Percentiles rank a stretch among this genome's conserved stretches.
phyloP scores from a whole-genome alignment of 2,888 invertebrate species.

The Leptopterna dolabrata region DNA sequence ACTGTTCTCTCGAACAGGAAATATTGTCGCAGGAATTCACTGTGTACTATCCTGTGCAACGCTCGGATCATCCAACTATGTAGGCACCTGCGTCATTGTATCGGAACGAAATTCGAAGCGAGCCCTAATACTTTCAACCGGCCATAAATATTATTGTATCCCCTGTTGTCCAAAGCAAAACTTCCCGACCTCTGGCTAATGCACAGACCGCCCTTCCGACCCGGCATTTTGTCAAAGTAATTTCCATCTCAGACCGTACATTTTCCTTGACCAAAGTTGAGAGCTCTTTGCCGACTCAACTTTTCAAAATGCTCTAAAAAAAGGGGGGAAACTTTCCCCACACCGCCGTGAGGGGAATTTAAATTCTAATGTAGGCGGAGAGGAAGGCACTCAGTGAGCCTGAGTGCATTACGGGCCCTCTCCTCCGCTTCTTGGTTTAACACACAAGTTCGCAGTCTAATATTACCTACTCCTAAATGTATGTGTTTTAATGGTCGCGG shows the following conservation, averaged over 20 bases:
- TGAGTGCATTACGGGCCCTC: background rate
- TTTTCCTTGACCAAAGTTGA: background rate
- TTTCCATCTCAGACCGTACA: slow-evolving; percentile 22
- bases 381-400: background rate
- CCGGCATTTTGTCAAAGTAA: slow-evolving; percentile 39
- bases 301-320: background rate
- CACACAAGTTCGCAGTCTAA: background rate
- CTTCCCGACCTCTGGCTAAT: background rate
- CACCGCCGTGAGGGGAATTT: slow-evolving; percentile 6
- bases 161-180: background rate
- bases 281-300: background rate
- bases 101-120: no score
- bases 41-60: no score
- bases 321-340: background rate
- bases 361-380: slow-evolving; percentile 13
- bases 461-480: background rate
- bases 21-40: no score
- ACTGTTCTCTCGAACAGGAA: no score
- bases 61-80: no score
- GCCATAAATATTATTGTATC: no score
- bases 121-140: no score
- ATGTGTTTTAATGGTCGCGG: background rate
- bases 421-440: no score
- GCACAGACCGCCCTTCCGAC: background rate
- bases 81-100: no score